Evolutionary conservation across 2,888 invertebrate species (phyloP), one percentile per base, ranked within the genome.

Genomic region (Drosophila basisetae): DNA sequence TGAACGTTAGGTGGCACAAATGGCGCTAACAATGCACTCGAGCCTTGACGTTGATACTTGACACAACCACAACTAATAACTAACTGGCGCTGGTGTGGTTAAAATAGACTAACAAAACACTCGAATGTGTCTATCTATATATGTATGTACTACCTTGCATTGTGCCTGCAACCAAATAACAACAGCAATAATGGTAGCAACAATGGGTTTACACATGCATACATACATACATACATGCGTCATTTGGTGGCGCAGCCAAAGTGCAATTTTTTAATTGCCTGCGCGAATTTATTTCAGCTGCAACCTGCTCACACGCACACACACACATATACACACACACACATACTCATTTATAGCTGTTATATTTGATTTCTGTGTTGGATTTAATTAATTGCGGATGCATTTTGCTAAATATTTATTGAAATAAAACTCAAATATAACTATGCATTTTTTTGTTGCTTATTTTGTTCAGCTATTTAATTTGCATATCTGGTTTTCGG

Each of bases 1-100:
- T 41, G 58, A 79, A 79, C 78, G 80, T 84, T 80, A 74, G 84
- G 60, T 67, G 84, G 53, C 56, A 80, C 77, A 89, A 85, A 77
- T 84, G 90, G 77, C 72, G 82, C 84, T 80, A 90, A 86, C 91
- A 90, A 89, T 90, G 85, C 73, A 73, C 73, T 88, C 70, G 71
- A 55, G 68, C 68, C 58, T 76, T 69, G 86, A 74, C 81, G 74
- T 74, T 74, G 76, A 73, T 91, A 84, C 91, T 91, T 87, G 91
- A 91, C 91, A 87, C 73, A 76, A 74, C 80, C 85, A 80, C 84
- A 84, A 81, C 90, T 84, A 84, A 84, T 84, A 84, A 84, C 90
- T 85, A 89, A 85, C 83, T 74, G 64, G 31, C 58, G 35, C 63
- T 50, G 31, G 22, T 31, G 39, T 16, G 77, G 9, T 55, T 33